Percentiles rank a stretch among this genome's conserved stretches.
Conservation (phyloP, 2,113 vertebrate species). For the Etia nguti region DNA sequence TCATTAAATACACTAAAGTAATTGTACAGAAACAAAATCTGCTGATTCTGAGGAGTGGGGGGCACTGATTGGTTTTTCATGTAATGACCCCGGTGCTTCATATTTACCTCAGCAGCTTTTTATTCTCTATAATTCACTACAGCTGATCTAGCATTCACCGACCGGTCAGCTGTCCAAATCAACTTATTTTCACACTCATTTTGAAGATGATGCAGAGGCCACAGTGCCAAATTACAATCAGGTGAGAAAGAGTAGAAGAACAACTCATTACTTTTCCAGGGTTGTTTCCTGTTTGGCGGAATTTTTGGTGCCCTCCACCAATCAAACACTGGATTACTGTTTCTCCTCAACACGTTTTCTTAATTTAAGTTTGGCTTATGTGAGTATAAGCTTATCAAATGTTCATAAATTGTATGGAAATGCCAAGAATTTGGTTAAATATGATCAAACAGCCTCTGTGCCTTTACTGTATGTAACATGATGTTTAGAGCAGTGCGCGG, state of each 20-base stretch:
- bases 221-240: neutral
- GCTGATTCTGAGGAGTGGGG: neutral
- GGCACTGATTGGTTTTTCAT: neutral
- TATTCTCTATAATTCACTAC: neutral
- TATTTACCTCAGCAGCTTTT: neutral
- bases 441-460: neutral
- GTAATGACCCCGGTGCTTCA: neutral
- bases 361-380: fast-evolving
- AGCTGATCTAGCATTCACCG: neutral
- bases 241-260: neutral
- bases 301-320: neutral
- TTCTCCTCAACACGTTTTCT: neutral
- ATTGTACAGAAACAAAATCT: neutral
- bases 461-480: neutral
- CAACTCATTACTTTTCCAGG: neutral
- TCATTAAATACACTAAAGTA: neutral
- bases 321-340: neutral
- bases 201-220: neutral
- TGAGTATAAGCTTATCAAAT: neutral
- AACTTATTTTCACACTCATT: neutral
- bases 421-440: neutral
- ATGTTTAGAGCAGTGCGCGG: fast-evolving
- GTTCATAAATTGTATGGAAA: neutral
- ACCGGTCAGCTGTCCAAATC: neutral
- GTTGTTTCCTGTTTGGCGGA: neutral